Percentiles rank a stretch among this genome's conserved stretches.
These are phyloP conservation scores for Achatina immaculata DNA, from an alignment of 1,140 invertebrate genomes.

Conservation along the genomic window DNA sequence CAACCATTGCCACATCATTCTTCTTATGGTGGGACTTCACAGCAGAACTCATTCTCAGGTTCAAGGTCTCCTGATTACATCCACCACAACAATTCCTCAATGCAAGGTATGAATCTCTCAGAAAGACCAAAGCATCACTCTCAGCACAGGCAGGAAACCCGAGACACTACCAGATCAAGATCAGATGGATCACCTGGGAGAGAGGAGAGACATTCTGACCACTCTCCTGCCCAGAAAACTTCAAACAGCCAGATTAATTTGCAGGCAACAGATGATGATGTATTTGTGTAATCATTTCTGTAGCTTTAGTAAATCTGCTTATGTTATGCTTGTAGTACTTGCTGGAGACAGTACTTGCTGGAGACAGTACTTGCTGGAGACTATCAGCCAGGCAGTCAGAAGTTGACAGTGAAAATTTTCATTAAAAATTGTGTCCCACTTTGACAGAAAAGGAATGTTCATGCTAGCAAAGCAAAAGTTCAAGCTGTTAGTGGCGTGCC, in stretches of 20 bases:
- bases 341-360: too few species aligned
- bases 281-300: not conserved
- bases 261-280: not conserved
- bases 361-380: too few species aligned
- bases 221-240: not conserved
- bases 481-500: too few species aligned
- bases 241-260: not conserved
- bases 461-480: too few species aligned
- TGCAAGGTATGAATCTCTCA: not conserved
- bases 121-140: not conserved
- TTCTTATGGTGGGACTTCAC: not conserved
- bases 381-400: too few species aligned
- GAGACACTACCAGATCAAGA: not conserved
- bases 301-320: too few species aligned
- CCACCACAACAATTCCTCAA: too few species aligned
- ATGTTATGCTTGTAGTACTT: too few species aligned
- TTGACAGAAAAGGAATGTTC: too few species aligned
- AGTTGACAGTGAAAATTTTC: too few species aligned
- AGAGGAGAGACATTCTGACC: not conserved
- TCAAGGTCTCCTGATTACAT: not conserved
- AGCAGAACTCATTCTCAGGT: not conserved
- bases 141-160: not conserved
- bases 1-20: not conserved
- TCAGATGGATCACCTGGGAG: not conserved
- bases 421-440: too few species aligned